Base-by-base conservation (phyloP, 2,888 invertebrate genomes). In the Drosophila atroscutellata region DNA sequence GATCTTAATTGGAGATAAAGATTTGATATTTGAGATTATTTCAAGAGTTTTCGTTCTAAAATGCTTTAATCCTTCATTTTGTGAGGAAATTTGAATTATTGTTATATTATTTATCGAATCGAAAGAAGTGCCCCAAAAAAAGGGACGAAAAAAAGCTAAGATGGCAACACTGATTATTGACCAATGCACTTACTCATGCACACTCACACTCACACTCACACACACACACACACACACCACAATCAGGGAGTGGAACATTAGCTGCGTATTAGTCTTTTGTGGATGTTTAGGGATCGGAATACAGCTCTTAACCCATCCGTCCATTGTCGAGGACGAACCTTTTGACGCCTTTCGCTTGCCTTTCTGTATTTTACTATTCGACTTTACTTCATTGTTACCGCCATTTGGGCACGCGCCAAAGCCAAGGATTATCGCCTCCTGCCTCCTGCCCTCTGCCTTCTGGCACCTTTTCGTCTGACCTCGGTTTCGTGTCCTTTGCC, bases 371-470 rank as follows among this genome's bases (percentile, higher is more conserved):
- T 54, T 28, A 8, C 24, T 2, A 45, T 37, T 37, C 8, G 54
- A 15, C 37, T 52, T 54, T 13, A 13, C 11, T 51, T 42, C 26
- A 42, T 57, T 47, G 56, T 51, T 26, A n/a, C 18, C 20, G 1
- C 8, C 30, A 45, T 30, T 20, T 60, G 56, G 51, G 36, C 74
- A 78, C 67, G 66, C 36, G 55, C 71, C 54, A 49, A 20, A 39
- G 49, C 66, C 71, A 64, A 60, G 72, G 80, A 80, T 78, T 68
- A 78, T 60, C 66, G 63, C 60, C 81, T 64, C 34, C 77, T 72
- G 64, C 42, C 11, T n/a, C 2, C 3, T 13, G 30, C 32, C 20
- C 24, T 0, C n/a, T 37, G 37, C 28, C 28, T 28, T 37, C n/a
- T 37, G 26, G n/a, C 36, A 55, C 37, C 37, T 55, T 37, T 37